Base-by-base conservation (phyloP, 2,888 invertebrate genomes). In the Caenorhabditis uteleia region DNA sequence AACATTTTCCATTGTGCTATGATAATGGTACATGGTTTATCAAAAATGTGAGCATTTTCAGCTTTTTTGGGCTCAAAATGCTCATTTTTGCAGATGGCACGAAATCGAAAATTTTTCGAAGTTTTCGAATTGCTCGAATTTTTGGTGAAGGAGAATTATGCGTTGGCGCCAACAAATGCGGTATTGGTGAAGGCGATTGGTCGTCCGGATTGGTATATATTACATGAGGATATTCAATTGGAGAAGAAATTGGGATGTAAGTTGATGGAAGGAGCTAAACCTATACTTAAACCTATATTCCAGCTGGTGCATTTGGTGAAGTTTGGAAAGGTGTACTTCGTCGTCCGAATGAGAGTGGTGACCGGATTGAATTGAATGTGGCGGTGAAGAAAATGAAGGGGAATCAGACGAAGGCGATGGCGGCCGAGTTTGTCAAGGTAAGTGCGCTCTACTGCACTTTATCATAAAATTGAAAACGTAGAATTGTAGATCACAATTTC, bases 331-430 rank as follows among this genome's bases (percentile, higher is more conserved):
- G 69, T 16, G 18, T 20, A 3, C 38, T 60, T 38, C 51, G 45
- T 20, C 38, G 43, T n/a, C 38, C 31, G n/a, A 47, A 49, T 8
- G 20, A 31, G 6, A 48, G 42, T 31, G 26, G 25, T 6, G 40
- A 31, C 18, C 18, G 14, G 23, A 36, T 36, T 2, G 38, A 42
- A 25, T 31, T 61, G 3, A 45, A 65, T 16, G 66, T 66, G 21
- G 66, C 69, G 3, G 58, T 66, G 33, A 69, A 69, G 43, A 57
- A 44, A 18, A 65, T 69, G 55, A 69, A 69, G 33, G 69, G 65
- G 14, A 56, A 65, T 42, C 55, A 50, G 25, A 51, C 56, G 25
- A 69, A 62, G 40, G 36, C 40, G 12, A 38, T 61, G 29, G 42
- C 46, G 2, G 42, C 43, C 25, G 62, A 69, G 43, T 66, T 69